A percentile compares a stretch with the other conserved stretches of the same genome.
Evolutionary conservation across 2,797 vertebrate genomes (phyloP).

Genomic region (Hypotaenidia okinawae): DNA sequence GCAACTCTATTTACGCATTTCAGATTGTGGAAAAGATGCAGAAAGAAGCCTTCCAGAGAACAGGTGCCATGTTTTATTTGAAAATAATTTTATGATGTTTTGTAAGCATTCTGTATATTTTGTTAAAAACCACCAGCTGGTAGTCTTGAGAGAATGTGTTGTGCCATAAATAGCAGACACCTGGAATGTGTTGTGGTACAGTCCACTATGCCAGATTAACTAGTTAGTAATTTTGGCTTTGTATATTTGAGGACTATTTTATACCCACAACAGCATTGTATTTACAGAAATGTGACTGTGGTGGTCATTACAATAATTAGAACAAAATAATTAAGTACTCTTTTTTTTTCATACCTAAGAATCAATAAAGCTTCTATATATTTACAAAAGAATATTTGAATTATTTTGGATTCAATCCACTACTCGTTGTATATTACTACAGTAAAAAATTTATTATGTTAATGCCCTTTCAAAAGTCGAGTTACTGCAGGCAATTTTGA

Average conservation of each 20-base stretch:
- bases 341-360: background rate
- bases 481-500: background rate
- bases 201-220: background rate
- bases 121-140: background rate
- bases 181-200: background rate
- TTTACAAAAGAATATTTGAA: conserved; percentile 20
- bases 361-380: background rate
- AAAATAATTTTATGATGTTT: background rate
- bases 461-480: conserved; percentile 31
- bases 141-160: background rate
- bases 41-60: conserved; percentile 10
- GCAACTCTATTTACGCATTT: background rate
- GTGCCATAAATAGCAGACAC: background rate
- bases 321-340: background rate
- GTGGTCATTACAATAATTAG: background rate
- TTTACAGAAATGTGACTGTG: background rate
- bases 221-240: background rate
- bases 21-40: background rate
- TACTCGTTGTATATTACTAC: background rate
- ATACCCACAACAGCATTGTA: background rate
- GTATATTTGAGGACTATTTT: background rate
- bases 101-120: background rate
- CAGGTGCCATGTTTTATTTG: background rate
- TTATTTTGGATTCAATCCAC: conserved; percentile 55
- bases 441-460: background rate